phyloP scores from a whole-genome alignment of 2,797 vertebrate genomes.

The Intellagama lesueurii region DNA sequence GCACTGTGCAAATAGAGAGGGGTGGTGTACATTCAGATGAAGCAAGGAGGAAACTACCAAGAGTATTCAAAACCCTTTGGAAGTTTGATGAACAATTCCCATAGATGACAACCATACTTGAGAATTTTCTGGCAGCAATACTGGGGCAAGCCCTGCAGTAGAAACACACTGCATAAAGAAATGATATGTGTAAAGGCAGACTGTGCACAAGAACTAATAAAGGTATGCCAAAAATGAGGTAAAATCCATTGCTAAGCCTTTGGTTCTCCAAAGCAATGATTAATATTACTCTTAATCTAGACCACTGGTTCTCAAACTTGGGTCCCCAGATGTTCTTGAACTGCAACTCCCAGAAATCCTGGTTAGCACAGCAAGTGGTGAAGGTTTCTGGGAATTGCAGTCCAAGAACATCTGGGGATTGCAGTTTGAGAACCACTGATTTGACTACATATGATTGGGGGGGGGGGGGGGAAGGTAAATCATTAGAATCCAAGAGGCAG shows the following conservation, averaged over 20 bases:
- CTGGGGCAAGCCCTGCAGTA: background rate
- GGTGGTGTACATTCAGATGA: background rate
- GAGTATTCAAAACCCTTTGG: background rate
- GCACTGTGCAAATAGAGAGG: background rate
- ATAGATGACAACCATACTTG: background rate
- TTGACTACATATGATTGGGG: too few species aligned
- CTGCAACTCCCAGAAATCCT: too few species aligned
- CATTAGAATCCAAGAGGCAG: too few species aligned
- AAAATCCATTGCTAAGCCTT: background rate
- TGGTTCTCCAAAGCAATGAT: background rate
- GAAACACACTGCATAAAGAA: background rate
- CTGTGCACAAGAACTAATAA: background rate
- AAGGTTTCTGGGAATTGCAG: too few species aligned
- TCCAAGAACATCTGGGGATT: too few species aligned
- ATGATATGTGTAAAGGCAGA: background rate
- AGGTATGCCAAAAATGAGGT: background rate
- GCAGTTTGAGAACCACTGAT: too few species aligned
- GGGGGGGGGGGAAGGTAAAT: too few species aligned
- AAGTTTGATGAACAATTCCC: background rate
- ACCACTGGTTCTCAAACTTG: too few species aligned
- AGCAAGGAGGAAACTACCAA: too few species aligned
- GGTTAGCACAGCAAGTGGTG: too few species aligned
- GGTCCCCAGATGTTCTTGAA: too few species aligned
- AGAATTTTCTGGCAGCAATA: slow-evolving; percentile 22
- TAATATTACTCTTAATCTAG: background rate